Percentiles rank a stretch among this genome's conserved stretches.
Conservation (phyloP, 2,797 vertebrate genomes). For the Sebastiscus albofasciatus region DNA sequence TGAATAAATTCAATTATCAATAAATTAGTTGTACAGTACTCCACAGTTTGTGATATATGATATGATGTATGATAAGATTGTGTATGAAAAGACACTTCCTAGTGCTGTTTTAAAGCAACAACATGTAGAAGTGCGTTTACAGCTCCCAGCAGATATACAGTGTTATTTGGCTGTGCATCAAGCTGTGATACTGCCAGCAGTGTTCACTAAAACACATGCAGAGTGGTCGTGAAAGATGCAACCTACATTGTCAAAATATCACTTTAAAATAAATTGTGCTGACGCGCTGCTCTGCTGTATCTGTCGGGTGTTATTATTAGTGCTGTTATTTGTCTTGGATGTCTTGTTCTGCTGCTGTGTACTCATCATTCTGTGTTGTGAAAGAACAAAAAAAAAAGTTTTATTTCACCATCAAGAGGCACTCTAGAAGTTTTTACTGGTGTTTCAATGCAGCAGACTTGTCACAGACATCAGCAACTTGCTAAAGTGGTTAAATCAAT, state of each 20-base stretch:
- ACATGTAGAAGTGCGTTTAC: not conserved
- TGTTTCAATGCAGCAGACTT: not conserved
- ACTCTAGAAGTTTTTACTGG: not conserved
- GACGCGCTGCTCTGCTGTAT: not conserved
- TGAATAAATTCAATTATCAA: not conserved
- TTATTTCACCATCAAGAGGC: not conserved
- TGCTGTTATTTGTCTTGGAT: constrained; percentile 27
- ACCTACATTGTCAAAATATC: constrained; percentile 10
- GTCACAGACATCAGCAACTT: not conserved
- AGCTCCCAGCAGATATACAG: not conserved
- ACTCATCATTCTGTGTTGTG: constrained; percentile 4
- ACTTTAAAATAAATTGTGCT: constrained; percentile 32
- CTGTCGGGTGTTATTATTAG: constrained; percentile 23
- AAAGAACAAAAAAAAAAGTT: not conserved
- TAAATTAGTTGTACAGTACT: not conserved
- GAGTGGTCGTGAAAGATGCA: constrained; percentile 7
- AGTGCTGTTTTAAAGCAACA: not conserved
- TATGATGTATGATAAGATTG: too few relatives aligned
- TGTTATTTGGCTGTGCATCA: not conserved
- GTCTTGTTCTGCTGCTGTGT: constrained; percentile 25
- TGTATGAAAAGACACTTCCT: not conserved
- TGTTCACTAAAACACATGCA: not conserved
- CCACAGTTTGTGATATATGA: not conserved
- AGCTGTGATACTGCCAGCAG: not conserved
- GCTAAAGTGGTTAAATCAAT: not conserved